These are phyloP conservation scores for Meriones psammophilus DNA, from an alignment of 2,797 vertebrate genomes.

Conservation along the genomic window DNA sequence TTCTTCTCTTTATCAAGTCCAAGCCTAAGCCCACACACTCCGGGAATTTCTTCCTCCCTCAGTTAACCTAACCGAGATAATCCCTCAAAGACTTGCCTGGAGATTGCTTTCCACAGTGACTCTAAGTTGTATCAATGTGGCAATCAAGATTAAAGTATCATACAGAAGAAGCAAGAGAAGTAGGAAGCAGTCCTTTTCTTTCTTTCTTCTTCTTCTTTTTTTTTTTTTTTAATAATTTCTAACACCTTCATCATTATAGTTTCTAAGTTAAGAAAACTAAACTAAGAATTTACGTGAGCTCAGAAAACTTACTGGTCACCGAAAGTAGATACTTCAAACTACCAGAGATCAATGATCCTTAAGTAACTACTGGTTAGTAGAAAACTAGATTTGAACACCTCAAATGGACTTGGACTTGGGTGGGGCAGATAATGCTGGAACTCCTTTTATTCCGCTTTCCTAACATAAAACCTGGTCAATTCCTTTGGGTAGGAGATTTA, in stretches of 20 bases:
- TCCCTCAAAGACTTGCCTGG: not conserved
- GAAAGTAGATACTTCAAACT: constrained; percentile 56
- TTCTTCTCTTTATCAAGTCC: not conserved
- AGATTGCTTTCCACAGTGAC: not conserved
- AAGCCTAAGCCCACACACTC: not conserved
- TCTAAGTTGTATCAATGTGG: not conserved
- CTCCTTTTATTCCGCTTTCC: not conserved
- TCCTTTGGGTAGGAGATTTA: constrained; percentile 25
- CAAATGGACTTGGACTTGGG: not conserved
- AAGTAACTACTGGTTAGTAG: not conserved
- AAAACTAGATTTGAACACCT: not conserved
- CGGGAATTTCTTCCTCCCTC: not conserved
- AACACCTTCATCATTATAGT: not conserved
- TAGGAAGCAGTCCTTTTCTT: not conserved
- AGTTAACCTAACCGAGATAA: not conserved
- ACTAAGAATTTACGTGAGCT: constrained; percentile 31
- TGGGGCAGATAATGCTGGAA: not conserved
- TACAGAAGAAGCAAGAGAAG: not conserved
- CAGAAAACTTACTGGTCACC: constrained; percentile 14
- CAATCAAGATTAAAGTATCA: not conserved
- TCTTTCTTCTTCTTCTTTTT: not conserved
- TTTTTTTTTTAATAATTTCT: not conserved
- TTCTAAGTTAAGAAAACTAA: constrained; percentile 39
- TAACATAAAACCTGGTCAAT: not conserved
- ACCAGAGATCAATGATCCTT: not conserved